phyloP scores from a whole-genome alignment of 2,113 vertebrate genomes.

The Tamias sibiricus region DNA sequence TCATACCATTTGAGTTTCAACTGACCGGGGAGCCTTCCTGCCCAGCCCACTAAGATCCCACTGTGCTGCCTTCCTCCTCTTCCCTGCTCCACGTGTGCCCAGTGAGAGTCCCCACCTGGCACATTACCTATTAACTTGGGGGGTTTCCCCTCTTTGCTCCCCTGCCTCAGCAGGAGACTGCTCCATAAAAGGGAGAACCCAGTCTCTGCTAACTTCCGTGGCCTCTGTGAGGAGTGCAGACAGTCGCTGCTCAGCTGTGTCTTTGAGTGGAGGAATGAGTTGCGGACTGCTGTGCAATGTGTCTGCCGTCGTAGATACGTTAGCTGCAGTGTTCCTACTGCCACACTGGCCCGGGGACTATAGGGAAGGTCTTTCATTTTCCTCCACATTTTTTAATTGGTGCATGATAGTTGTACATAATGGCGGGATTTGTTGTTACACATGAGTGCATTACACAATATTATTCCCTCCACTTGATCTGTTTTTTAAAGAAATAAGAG shows the following conservation, averaged over 20 bases:
- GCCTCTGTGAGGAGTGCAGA: rapidly evolving
- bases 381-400: too few relatives aligned
- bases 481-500: background rate
- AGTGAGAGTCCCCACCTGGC: too few relatives aligned
- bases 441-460: too few relatives aligned
- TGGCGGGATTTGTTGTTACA: too few relatives aligned
- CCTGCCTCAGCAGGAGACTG: too few relatives aligned
- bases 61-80: rapidly evolving
- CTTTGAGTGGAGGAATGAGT: background rate
- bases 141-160: too few relatives aligned
- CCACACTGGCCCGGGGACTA: background rate
- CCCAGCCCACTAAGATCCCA: too few relatives aligned
- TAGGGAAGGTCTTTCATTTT: rapidly evolving
- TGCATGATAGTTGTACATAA: too few relatives aligned
- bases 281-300: rapidly evolving
- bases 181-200: too few relatives aligned
- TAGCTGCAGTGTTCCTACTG: background rate
- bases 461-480: background rate
- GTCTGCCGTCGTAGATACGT: background rate
- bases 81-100: background rate
- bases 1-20: too few relatives aligned
- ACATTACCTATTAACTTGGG: too few relatives aligned
- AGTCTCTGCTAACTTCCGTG: too few relatives aligned
- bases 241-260: background rate
- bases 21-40: background rate